phyloP scores from a whole-genome alignment of 1,140 invertebrate genomes.

The Prorops nasuta region DNA sequence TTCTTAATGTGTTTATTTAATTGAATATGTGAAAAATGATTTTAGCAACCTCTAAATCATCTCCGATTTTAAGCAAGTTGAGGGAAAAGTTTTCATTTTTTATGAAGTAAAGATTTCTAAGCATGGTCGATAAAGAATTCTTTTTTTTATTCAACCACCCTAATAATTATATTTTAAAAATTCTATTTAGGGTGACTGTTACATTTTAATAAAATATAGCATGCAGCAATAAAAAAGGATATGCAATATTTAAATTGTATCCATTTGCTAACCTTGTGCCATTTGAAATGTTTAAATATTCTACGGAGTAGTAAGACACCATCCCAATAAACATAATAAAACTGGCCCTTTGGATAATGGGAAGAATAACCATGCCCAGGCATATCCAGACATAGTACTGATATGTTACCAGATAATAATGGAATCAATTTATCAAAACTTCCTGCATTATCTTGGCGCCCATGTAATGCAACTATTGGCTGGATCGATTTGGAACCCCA shows the following conservation, averaged over 20 bases:
- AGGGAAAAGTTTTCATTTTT: too few species aligned
- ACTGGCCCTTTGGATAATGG: slow-evolving; percentile 70
- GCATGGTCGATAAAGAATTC: too few species aligned
- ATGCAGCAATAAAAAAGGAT: neutral
- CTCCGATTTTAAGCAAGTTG: too few species aligned
- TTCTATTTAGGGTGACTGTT: slow-evolving; percentile 28
- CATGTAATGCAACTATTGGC: slow-evolving; percentile 79
- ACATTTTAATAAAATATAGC: slow-evolving; percentile 5
- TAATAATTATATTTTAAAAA: too few species aligned
- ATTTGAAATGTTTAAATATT: slow-evolving; percentile 75
- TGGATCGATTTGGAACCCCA: slow-evolving; percentile 71
- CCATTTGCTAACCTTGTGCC: slow-evolving; percentile 65
- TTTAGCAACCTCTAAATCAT: too few species aligned
- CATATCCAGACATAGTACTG: slow-evolving; percentile 73
- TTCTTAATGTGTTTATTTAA: too few species aligned
- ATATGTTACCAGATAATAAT: slow-evolving; percentile 59
- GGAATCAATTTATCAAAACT: slow-evolving; percentile 80
- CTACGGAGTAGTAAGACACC: slow-evolving; percentile 70
- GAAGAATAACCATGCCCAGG: slow-evolving; percentile 83
- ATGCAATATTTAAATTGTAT: neutral
- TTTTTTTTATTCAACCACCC: too few species aligned
- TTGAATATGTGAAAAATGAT: too few species aligned
- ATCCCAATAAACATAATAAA: slow-evolving; percentile 80
- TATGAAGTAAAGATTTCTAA: too few species aligned
- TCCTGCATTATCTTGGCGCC: slow-evolving; percentile 88